Conservation (phyloP, 2,113 vertebrate genomes). For the Microtus ochrogaster region DNA sequence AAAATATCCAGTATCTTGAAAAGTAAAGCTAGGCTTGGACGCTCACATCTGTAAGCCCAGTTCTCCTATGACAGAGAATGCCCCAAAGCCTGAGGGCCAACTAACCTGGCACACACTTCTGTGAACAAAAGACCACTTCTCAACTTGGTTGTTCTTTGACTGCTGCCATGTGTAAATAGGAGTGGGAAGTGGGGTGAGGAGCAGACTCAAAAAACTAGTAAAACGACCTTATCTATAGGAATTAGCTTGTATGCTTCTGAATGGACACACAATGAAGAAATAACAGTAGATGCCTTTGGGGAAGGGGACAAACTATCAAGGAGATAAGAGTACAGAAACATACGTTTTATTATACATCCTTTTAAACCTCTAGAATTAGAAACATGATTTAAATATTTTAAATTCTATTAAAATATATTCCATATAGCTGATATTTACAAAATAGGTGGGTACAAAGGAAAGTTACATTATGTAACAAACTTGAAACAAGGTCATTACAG, state of each 20-base stretch:
- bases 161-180: neutral
- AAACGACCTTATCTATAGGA: neutral
- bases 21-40: neutral
- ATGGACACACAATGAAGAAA: neutral
- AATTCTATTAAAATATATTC: constrained; percentile 32
- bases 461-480: neutral
- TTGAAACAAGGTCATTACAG: constrained; percentile 47
- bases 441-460: constrained; percentile 1
- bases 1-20: neutral
- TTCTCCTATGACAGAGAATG: neutral
- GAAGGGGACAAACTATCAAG: neutral
- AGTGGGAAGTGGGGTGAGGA: too few species aligned
- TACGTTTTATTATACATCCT: constrained; percentile 1
- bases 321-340: neutral
- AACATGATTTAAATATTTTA: constrained; percentile 43
- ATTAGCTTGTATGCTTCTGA: neutral
- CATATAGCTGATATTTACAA: neutral
- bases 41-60: neutral
- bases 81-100: neutral
- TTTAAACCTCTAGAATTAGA: constrained; percentile 32
- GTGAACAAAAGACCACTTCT: neutral
- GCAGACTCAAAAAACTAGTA: neutral
- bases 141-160: neutral
- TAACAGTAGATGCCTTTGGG: neutral
- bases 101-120: neutral